Evolutionary conservation across 2,113 vertebrate genomes (phyloP).

Genomic region (Prunella fulvescens): DNA sequence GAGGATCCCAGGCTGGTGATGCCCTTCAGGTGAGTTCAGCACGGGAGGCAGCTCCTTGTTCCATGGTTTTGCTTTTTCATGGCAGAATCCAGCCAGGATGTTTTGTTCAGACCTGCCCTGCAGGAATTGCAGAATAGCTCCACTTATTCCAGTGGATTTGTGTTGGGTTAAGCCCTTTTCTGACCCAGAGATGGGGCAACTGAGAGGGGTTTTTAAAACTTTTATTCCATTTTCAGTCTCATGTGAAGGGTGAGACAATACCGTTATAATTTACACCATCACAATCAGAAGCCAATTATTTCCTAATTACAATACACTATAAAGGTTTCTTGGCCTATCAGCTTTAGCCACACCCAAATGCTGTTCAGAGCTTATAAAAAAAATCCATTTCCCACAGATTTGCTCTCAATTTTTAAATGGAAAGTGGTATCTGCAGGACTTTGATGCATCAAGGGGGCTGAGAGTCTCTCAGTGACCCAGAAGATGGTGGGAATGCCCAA

Average conservation of each 20-base stretch:
- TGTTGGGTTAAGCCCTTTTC: background rate
- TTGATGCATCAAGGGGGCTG: background rate
- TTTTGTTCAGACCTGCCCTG: background rate
- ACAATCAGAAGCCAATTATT: background rate
- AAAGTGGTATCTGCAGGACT: background rate
- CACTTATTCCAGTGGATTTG: background rate
- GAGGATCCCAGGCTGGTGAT: background rate
- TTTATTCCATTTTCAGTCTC: background rate
- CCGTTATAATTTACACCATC: background rate
- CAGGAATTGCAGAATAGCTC: background rate
- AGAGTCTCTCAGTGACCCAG: background rate
- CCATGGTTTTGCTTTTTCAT: rapidly evolving
- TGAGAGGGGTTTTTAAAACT: background rate
- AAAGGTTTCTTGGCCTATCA: background rate
- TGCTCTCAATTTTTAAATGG: background rate
- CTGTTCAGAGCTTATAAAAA: too few relatives aligned
- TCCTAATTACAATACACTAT: background rate
- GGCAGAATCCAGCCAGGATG: background rate
- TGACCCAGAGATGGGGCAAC: background rate
- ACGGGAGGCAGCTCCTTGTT: background rate
- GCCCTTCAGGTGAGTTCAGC: background rate
- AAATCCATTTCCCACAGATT: background rate
- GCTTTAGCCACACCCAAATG: background rate
- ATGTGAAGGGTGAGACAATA: background rate
- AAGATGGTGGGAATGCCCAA: rapidly evolving